Base-by-base conservation (phyloP, 2,888 invertebrate genomes). In the Cyclophora punctaria region DNA sequence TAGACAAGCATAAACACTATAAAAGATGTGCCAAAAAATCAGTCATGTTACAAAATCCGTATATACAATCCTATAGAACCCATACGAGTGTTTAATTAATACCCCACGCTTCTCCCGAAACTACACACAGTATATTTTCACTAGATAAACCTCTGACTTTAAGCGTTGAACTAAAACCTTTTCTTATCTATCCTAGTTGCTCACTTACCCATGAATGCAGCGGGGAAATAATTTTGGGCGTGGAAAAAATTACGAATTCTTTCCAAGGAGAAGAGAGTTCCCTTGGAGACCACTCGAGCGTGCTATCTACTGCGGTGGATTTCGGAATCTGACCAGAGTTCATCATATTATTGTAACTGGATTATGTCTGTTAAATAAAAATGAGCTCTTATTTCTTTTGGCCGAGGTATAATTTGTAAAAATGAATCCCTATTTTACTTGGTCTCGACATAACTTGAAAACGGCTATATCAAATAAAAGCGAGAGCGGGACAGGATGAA, bases 161-260 rank as follows among this genome's bases (percentile, higher is more conserved):
- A 7, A 43, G n/a, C 43, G 43, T 43, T 7, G 20, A 3, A n/a
- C 7, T 20, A 43, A 43, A 43, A 43, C 20, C 4, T 43, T 50
- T 48, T 62, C 61, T 63, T 62, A 50, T 48, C 48, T 53, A 51
- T 50, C 50, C 56, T 64, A 62, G 60, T 62, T 60, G 64, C 53
- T 56, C 55, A 68, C 64, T 64, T 59, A 66, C 61, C 63, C 70
- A 65, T 63, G 69, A 72, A 71, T 71, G 72, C 78, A 69, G 56
- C 62, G 49, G 73, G 73, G 75, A 77, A 78, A 76, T 77, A 70
- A 67, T 69, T 70, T 50, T 20, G 47, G 62, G 60, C 62, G 65
- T 56, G 58, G 59, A 63, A 65, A 67, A 20, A 69, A 77, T 74
- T 69, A 64, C 63, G 63, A 62, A 73, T 73, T 73, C 69, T 66